phyloP scores from a whole-genome alignment of 1,140 invertebrate genomes.

The Wasmannia auropunctata region DNA sequence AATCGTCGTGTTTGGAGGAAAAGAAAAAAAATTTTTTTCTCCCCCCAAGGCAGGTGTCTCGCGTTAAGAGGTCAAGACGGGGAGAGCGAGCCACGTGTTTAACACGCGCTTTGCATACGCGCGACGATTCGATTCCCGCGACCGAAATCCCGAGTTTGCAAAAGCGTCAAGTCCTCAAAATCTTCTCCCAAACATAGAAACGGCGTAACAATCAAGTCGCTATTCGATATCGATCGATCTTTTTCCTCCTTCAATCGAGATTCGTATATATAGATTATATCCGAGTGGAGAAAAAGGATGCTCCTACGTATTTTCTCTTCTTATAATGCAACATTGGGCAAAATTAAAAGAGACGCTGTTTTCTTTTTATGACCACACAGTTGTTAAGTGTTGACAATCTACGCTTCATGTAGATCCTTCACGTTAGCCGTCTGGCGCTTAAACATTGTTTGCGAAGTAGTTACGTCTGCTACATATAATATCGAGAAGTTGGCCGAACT shows the following conservation, averaged over 20 bases:
- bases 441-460: constrained; percentile 66
- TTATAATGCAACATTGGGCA: neutral
- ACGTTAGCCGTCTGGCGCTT: constrained; percentile 55
- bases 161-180: neutral
- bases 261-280: neutral
- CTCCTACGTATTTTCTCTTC: neutral
- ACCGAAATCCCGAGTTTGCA: neutral
- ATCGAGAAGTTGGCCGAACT: constrained; percentile 67
- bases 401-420: constrained; percentile 49
- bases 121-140: neutral
- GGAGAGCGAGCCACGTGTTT: neutral
- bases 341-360: neutral
- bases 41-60: neutral
- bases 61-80: neutral
- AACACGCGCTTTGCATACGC: neutral
- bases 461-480: constrained; percentile 69
- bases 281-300: neutral
- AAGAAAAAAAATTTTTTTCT: neutral
- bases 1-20: neutral
- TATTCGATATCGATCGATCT: neutral
- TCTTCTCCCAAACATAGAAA: neutral
- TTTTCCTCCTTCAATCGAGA: neutral
- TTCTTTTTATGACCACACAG: neutral
- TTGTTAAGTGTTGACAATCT: constrained; percentile 11
- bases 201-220: neutral